Evolutionary conservation across 2,113 vertebrate species (phyloP).

Genomic region (Centropus unirufus): DNA sequence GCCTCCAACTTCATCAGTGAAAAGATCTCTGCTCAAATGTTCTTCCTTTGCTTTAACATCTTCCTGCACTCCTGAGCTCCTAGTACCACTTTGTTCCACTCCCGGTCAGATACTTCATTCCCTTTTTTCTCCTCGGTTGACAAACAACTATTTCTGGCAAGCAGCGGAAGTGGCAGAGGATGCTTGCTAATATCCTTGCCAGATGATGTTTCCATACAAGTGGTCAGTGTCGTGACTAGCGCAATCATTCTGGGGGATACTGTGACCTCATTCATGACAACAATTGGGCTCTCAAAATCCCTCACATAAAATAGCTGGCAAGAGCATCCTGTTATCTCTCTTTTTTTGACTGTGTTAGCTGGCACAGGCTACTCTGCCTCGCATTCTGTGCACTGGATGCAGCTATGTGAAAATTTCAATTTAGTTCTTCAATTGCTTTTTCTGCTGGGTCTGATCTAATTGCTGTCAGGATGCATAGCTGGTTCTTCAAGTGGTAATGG

Average conservation of each 20-base stretch:
- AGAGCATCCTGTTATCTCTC: slow-evolving; percentile 9
- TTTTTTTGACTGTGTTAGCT: slow-evolving; percentile 4
- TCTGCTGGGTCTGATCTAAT: slow-evolving; percentile 26
- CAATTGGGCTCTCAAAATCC: slow-evolving; percentile 26
- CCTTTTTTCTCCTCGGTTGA: background rate
- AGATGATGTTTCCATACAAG: slow-evolving; percentile 46
- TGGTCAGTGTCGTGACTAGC: background rate
- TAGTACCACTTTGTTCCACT: background rate
- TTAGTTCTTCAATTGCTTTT: slow-evolving; percentile 46
- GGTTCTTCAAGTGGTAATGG: background rate
- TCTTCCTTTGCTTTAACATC: slow-evolving; percentile 29
- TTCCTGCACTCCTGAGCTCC: slow-evolving; percentile 2
- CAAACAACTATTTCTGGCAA: slow-evolving; percentile 51
- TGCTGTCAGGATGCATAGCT: slow-evolving; percentile 8
- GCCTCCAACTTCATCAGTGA: background rate
- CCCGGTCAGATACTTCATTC: background rate
- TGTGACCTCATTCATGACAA: slow-evolving; percentile 43
- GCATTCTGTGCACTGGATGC: background rate
- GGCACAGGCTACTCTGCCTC: slow-evolving; percentile 10
- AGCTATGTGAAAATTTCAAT: slow-evolving; percentile 13
- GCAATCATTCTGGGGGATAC: background rate
- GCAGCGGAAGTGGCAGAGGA: slow-evolving; percentile 11
- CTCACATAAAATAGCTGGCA: slow-evolving; percentile 51
- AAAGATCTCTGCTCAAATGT: slow-evolving; percentile 24
- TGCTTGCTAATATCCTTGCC: slow-evolving; percentile 5